Evolutionary conservation across 2,888 invertebrate genomes (phyloP).

Genomic region (Cataglyphis cursor): DNA sequence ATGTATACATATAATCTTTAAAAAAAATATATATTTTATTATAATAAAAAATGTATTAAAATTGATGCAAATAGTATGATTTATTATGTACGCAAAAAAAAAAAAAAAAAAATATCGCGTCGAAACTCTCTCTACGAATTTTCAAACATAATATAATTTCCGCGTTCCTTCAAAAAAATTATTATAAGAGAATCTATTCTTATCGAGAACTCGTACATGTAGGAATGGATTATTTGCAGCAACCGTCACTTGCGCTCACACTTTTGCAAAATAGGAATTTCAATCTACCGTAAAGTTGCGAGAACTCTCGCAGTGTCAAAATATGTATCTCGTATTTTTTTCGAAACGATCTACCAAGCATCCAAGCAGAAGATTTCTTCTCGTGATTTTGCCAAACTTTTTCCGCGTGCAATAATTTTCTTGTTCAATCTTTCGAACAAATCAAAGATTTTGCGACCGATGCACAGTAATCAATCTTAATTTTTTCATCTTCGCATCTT

Average conservation of each 20-base stretch:
- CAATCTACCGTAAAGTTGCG: slow-evolving; percentile 55
- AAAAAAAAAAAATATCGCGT: not conserved
- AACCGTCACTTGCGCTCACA: not conserved
- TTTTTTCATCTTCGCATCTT: not conserved
- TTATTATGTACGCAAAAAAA: not conserved
- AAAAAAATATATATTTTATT: not conserved
- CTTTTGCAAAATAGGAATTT: slow-evolving; percentile 58
- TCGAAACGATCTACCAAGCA: not conserved
- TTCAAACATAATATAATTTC: slow-evolving; percentile 8
- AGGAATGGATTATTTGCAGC: slow-evolving; percentile 3
- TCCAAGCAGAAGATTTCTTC: slow-evolving; percentile 12
- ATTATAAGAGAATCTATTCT: slow-evolving; percentile 30
- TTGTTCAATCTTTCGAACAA: slow-evolving; percentile 33
- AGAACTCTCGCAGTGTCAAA: slow-evolving; percentile 55
- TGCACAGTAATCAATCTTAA: not conserved
- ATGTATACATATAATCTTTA: not conserved
- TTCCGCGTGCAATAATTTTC: slow-evolving; percentile 10
- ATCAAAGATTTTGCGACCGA: not conserved
- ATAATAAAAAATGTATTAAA: not conserved
- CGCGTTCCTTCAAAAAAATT: slow-evolving; percentile 39
- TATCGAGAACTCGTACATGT: slow-evolving; percentile 5
- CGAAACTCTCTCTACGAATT: slow-evolving; percentile 25
- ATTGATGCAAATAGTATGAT: not conserved
- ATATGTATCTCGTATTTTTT: slow-evolving; percentile 37
- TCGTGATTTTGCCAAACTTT: slow-evolving; percentile 7